phyloP scores from a whole-genome alignment of 1,140 invertebrate species.

The Musca vetustissima region DNA sequence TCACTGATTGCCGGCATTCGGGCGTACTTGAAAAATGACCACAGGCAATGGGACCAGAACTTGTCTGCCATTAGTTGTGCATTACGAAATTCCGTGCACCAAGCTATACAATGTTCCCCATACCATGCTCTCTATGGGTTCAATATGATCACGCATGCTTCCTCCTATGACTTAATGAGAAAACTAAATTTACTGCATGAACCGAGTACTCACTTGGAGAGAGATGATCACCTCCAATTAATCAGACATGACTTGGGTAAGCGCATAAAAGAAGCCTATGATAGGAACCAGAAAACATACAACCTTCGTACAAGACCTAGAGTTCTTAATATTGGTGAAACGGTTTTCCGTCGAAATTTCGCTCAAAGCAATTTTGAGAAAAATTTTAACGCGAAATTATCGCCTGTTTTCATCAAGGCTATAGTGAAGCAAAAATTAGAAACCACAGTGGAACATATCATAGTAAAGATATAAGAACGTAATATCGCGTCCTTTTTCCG shows the following conservation, averaged over 20 bases:
- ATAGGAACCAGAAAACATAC: not conserved
- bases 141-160: constrained; percentile 24
- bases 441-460: not conserved
- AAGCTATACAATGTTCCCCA: too few species aligned
- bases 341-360: constrained; percentile 5
- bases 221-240: not conserved
- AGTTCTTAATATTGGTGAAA: not conserved
- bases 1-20: not conserved
- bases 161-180: constrained; percentile 12
- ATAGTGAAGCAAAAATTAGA: constrained; percentile 1
- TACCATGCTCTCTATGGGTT: constrained; percentile 26
- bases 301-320: not conserved
- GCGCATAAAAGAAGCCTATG: not conserved
- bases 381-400: not conserved
- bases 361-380: constrained; percentile 5
- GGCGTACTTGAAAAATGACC: not conserved
- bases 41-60: not conserved
- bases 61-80: not conserved
- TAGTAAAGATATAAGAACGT: not conserved
- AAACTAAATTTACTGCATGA: not conserved
- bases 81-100: too few species aligned
- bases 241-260: not conserved
- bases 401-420: not conserved
- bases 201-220: not conserved
- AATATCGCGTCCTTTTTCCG: not conserved